Percentiles rank a stretch among this genome's conserved stretches.
Evolutionary conservation across 2,888 invertebrate genomes (phyloP).

Genomic region (Marronus borbonicus): DNA sequence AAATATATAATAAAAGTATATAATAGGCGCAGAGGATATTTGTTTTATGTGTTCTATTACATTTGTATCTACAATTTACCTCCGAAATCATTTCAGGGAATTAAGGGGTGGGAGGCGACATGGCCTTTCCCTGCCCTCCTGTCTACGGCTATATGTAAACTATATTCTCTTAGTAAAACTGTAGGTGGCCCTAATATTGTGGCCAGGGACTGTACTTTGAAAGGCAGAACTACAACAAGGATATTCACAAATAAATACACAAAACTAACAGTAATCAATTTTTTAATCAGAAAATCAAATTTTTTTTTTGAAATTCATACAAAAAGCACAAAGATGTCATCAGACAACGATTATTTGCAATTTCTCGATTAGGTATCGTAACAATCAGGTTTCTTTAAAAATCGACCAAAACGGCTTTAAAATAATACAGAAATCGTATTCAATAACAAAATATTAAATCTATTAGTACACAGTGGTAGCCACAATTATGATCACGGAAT

Average conservation of each 20-base stretch:
- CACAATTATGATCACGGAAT: background rate
- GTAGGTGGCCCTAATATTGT: too few relatives aligned
- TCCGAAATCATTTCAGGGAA: too few relatives aligned
- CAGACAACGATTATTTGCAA: background rate
- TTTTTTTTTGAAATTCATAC: slow-evolving; percentile 19
- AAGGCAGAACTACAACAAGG: background rate
- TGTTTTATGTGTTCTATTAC: too few relatives aligned
- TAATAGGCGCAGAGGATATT: too few relatives aligned
- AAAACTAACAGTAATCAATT: slow-evolving; percentile 27
- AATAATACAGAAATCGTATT: slow-evolving; percentile 15
- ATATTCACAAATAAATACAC: slow-evolving; percentile 3
- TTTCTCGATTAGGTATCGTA: slow-evolving; percentile 11
- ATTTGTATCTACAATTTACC: too few relatives aligned
- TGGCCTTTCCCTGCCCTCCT: too few relatives aligned
- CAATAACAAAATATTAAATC: slow-evolving; percentile 6
- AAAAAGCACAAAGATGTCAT: slow-evolving; percentile 24
- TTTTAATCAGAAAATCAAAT: slow-evolving; percentile 33
- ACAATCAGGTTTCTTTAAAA: slow-evolving; percentile 27
- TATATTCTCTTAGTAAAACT: too few relatives aligned
- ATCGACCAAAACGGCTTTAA: slow-evolving; percentile 15
- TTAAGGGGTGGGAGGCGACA: too few relatives aligned
- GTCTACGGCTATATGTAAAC: too few relatives aligned
- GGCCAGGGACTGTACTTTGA: background rate
- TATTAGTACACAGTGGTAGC: background rate
- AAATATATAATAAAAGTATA: too few relatives aligned